Conservation (phyloP, 2,888 invertebrate species). For the Cremastinae sp. region DNA sequence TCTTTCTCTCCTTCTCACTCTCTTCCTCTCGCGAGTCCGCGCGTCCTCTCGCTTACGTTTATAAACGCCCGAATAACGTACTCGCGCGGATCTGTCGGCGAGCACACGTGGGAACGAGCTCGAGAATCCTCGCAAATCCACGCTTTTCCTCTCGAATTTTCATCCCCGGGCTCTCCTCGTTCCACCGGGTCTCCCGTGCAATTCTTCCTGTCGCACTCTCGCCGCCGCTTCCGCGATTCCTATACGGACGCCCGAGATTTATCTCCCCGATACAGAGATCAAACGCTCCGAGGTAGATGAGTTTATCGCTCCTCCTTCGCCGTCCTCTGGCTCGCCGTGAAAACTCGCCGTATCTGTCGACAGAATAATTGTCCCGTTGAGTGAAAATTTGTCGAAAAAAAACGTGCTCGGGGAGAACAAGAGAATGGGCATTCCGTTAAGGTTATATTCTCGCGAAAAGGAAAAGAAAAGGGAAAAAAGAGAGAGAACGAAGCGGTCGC, state of each 20-base stretch:
- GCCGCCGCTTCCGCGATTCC: no score
- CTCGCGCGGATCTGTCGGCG: constrained; percentile 37
- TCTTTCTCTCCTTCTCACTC: no score
- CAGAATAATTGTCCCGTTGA: constrained; percentile 41
- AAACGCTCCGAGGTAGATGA: constrained; percentile 11
- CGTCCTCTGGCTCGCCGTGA: constrained; percentile 1
- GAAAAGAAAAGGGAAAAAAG: neutral
- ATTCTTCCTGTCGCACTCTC: no score
- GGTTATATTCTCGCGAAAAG: no score
- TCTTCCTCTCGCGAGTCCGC: no score
- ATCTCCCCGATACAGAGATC: constrained; percentile 14
- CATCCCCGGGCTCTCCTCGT: no score
- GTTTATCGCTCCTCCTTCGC: constrained; percentile 7
- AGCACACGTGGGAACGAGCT: constrained; percentile 48
- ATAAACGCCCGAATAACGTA: constrained; percentile 23
- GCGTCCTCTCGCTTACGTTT: constrained; percentile 4
- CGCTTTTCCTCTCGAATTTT: constrained; percentile 60
- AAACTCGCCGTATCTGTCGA: constrained; percentile 37
- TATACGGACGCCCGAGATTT: no score
- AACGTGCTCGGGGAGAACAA: constrained; percentile 1
- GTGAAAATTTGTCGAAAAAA: constrained; percentile 12
- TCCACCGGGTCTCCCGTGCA: no score
- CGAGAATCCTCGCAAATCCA: constrained; percentile 49
- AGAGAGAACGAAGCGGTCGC: constrained; percentile 4
- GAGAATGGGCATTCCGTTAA: neutral